Base-by-base conservation (phyloP, 2,113 vertebrate genomes). In the Ascaphus truei region DNA sequence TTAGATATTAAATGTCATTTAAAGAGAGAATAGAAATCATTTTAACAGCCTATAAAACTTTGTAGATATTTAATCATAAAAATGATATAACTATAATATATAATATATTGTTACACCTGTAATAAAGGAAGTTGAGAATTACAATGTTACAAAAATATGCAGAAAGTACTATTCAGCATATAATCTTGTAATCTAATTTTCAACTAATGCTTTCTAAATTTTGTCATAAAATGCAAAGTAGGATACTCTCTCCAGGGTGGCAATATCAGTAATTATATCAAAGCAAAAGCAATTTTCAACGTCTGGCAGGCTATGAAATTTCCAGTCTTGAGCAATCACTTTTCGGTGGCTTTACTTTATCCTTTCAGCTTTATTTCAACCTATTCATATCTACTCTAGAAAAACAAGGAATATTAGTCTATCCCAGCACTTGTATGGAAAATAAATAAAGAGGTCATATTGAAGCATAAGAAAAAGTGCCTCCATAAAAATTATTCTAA, bases 241-340 rank as follows among this genome's bases (percentile, higher is more conserved):
- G 66, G 58, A 68, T 68, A 68, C 30, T 60, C 55, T 68, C 66
- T 68, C 66, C 43, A 50, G 66, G 66, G 43, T 47, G 31, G 55
- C 66, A 68, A 68, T 68, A 68, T 68, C 66, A 36, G 66, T 68
- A 68, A 68, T 68, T 68, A 68, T 68, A 68, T 68, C 66, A 68
- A 68, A 59, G 66, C 29, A 68, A 68, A 68, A 68, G 55, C 66
- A 68, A 68, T 68, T 68, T 68, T 52, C 55, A 68, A 59, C 60
- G 66, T 68, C 51, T 68, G 66, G 55, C 31, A 57, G 60, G 66
- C 66, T 68, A 68, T 68, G 43, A 59, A 55, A 59, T 68, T 68
- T 59, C 31, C 55, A 50, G 55, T 45, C 55, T 58, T 59, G 27
- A 68, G 31, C 59, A 68, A 59, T 68, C 30, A 59, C 56, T 68